Conservation (phyloP, 2,888 invertebrate species). For the Monochamus alternatus region DNA sequence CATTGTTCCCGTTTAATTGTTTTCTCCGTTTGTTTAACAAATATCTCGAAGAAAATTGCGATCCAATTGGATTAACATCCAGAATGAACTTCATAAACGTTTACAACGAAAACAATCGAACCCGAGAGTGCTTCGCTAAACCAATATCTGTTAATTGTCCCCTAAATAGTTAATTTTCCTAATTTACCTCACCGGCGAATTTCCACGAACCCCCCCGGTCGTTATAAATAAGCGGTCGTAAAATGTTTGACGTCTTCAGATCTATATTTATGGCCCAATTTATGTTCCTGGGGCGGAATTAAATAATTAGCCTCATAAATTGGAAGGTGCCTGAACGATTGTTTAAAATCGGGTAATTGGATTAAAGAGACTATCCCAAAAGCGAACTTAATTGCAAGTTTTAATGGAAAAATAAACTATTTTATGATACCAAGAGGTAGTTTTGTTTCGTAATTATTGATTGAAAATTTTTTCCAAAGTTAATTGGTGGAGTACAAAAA, state of each 20-base stretch:
- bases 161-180: conserved; percentile 11
- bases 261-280: conserved; percentile 28
- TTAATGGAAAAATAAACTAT: not conserved
- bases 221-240: conserved; percentile 22
- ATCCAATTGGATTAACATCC: too few species aligned
- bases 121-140: not conserved
- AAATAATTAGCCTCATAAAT: conserved; percentile 20
- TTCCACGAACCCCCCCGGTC: not conserved
- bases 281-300: conserved; percentile 20
- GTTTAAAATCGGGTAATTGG: conserved; percentile 7
- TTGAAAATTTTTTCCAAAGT: too few species aligned
- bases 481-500: too few species aligned
- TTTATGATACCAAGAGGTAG: too few species aligned
- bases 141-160: not conserved
- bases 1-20: too few species aligned
- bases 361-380: not conserved
- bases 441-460: too few species aligned
- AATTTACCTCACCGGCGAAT: not conserved
- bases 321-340: conserved; percentile 1
- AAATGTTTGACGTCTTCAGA: conserved; percentile 25
- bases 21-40: too few species aligned
- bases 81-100: too few species aligned
- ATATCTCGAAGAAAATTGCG: too few species aligned
- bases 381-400: not conserved
- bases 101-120: not conserved